Base-by-base conservation (phyloP, 1,140 invertebrate species). In the Agrilus planipennis region DNA sequence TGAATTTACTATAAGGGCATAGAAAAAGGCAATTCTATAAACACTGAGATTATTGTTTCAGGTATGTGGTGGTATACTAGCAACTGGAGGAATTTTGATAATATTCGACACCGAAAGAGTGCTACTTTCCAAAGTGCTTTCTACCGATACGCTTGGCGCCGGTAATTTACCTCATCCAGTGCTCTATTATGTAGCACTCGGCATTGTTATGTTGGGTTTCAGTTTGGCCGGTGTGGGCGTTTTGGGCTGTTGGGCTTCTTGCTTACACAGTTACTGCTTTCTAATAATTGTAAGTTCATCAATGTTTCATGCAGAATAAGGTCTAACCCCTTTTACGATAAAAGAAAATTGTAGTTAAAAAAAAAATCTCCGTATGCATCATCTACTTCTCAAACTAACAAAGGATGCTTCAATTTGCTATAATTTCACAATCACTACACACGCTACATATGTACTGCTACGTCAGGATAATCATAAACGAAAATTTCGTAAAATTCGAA, bases 211-310 rank as follows among this genome's bases (percentile, higher is more conserved):
- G 0, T 58, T 77, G 0, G 84, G 83, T 12, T 67, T 84, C 23
- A 54, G 74, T 14, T 71, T 81, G 20, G 73, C 77, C 18, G 61
- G 74, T 3, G 71, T 73, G 3, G 73, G 77, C 2, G 68, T 85
- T 22, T 56, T 85, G 5, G 84, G 84, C 19, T 86, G 81, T 51
- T 85, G 81, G 78, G 80, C 79, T 1, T 77, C 77, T 6, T 84
- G 81, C 54, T 61, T 81, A 41, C 70, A 79, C 47, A 81, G 76
- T 53, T 79, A 81, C 49, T 75, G 75, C 53, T 68, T 82, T 29
- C 65, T 85, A 12, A 75, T 72, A 40, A 61, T 75, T 29, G 79
- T 81, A 70, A 73, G 72, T 66, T 29, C 3, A 5, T n/a, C n/a
- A n/a, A n/a, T n/a, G n/a, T n/a, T n/a, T n/a, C n/a, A n/a, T n/a